Conservation (phyloP, 2,888 invertebrate species). For the Mimas tiliae region DNA sequence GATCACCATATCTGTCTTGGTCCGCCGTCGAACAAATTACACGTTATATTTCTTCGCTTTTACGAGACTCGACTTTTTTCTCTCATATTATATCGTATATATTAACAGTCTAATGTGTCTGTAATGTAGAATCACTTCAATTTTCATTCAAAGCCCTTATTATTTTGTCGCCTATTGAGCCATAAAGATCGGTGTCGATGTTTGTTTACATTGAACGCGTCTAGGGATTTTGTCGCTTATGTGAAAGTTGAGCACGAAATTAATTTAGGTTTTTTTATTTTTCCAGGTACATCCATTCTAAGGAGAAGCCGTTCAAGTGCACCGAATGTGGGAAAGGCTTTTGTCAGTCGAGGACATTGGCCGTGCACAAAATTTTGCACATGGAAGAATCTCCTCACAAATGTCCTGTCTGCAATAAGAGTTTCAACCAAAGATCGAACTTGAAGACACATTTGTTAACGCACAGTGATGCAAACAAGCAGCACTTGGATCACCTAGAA, state of each 20-base stretch:
- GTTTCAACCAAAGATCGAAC: conserved; percentile 96
- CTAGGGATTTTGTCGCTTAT: conserved; percentile 44
- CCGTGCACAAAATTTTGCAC: conserved; percentile 97
- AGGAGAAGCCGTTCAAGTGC: conserved; percentile 99
- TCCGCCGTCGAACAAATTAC: conserved; percentile 82
- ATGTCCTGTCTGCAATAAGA: conserved; percentile 94
- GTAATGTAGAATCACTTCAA: conserved; percentile 64
- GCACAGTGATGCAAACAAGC: conserved; percentile 89
- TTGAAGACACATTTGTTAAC: conserved; percentile 95
- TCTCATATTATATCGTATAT: conserved; percentile 65
- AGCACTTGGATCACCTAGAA: conserved; percentile 77
- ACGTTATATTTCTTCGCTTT: conserved; percentile 83
- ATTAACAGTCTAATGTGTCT: conserved; percentile 70
- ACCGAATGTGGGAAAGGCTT: conserved; percentile 98
- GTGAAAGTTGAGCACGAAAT: conserved; percentile 55
- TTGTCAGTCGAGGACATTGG: conserved; percentile 97
- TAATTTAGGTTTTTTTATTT: conserved; percentile 50
- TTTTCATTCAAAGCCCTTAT: conserved; percentile 62
- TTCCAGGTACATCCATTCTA: conserved; percentile 97
- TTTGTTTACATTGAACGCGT: conserved; percentile 56
- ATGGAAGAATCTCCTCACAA: conserved; percentile 97
- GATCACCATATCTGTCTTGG: conserved; percentile 82
- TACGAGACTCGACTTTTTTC: conserved; percentile 76
- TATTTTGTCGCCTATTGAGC: conserved; percentile 58
- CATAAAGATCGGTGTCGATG: conserved; percentile 52